Conservation (phyloP, 2,113 vertebrate genomes). For the Scomber scombrus region DNA sequence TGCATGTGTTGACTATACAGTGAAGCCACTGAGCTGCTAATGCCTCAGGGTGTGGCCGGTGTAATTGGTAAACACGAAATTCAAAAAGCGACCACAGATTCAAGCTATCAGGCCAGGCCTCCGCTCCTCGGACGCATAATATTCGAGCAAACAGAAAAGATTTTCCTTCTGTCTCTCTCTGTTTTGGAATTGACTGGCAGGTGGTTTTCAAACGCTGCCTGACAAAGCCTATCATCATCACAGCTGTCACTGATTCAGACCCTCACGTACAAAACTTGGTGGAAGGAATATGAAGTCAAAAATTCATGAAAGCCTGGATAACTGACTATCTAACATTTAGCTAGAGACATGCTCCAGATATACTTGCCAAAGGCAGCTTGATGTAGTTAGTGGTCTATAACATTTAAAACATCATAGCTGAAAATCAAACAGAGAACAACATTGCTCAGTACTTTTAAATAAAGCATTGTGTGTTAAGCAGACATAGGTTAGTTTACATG, state of each 20-base stretch:
- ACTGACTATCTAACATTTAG: conserved; percentile 60
- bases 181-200: conserved; percentile 49
- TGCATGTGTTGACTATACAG: conserved; percentile 53
- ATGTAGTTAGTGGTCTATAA: conserved; percentile 13
- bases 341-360: conserved; percentile 29
- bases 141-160: conserved; percentile 32
- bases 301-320: conserved; percentile 23
- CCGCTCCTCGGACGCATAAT: conserved; percentile 12
- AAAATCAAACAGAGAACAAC: conserved; percentile 36
- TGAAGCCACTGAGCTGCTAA: conserved; percentile 58
- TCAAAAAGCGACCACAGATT: conserved; percentile 58
- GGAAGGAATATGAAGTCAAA: conserved; percentile 22
- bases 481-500: conserved; percentile 19
- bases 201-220: conserved; percentile 43
- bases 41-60: conserved; percentile 59
- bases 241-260: conserved; percentile 50
- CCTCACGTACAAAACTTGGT: conserved; percentile 20
- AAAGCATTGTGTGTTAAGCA: conserved; percentile 36
- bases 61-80: conserved; percentile 61
- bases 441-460: conserved; percentile 29
- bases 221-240: conserved; percentile 39
- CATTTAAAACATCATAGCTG: conserved; percentile 22
- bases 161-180: conserved; percentile 22
- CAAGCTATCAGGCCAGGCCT: conserved; percentile 33
- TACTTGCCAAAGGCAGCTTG: conserved; percentile 21